A percentile compares a stretch with the other conserved stretches of the same genome.
phyloP scores from a whole-genome alignment of 1,140 invertebrate genomes.

The Nylanderia fulva region DNA sequence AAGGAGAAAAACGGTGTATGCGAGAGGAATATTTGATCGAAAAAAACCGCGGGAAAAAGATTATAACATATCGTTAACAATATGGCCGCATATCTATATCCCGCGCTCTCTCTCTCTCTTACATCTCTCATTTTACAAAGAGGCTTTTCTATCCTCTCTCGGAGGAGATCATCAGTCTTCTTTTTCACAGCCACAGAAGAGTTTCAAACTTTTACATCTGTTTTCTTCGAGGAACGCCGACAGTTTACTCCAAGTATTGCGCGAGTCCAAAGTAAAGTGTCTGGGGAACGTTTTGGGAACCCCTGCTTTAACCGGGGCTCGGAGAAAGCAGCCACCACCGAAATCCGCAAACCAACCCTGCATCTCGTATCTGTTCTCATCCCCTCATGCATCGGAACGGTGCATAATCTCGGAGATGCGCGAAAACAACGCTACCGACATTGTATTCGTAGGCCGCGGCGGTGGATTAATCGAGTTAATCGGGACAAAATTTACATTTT shows the following conservation, averaged over 20 bases:
- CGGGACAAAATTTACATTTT: slow-evolving; percentile 68
- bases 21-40: slow-evolving; percentile 20
- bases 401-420: slow-evolving; percentile 11
- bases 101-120: neutral
- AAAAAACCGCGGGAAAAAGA: neutral
- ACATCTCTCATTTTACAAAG: neutral
- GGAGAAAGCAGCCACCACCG: neutral
- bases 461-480: slow-evolving; percentile 64
- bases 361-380: neutral
- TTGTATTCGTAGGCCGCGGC: neutral
- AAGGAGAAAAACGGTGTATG: slow-evolving; percentile 8
- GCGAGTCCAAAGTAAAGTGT: neutral
- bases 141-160: neutral
- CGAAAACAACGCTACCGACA: slow-evolving; percentile 42
- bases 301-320: neutral
- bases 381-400: neutral
- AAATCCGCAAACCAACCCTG: neutral
- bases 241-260: neutral
- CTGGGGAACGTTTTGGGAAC: neutral
- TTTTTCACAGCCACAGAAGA: neutral
- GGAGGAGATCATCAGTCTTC: neutral
- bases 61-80: slow-evolving; percentile 37
- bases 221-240: neutral
- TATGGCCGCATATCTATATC: neutral
- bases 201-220: neutral